phyloP scores from a whole-genome alignment of 2,797 vertebrate genomes.

The Avahi laniger region DNA sequence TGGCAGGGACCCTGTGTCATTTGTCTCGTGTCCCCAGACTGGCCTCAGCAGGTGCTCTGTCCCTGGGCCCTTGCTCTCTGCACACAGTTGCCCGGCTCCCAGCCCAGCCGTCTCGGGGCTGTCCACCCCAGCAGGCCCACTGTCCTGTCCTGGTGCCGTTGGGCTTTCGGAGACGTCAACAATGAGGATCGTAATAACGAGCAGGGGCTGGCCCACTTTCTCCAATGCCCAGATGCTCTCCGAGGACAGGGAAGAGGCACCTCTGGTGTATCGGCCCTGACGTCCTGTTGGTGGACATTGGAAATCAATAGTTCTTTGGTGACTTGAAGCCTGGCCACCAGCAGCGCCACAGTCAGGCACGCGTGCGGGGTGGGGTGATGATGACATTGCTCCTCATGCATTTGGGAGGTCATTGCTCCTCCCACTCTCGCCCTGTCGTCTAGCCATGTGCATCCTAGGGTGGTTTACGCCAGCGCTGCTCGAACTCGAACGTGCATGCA shows the following conservation, averaged over 20 bases:
- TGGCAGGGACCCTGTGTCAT: neutral
- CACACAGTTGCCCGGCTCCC: neutral
- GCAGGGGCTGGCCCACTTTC: neutral
- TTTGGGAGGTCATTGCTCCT: neutral
- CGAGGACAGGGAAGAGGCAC: neutral
- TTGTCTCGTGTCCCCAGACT: neutral
- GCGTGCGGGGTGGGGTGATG: neutral
- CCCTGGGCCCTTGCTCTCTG: accelerated
- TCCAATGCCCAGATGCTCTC: neutral
- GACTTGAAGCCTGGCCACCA: neutral
- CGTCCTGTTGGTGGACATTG: neutral
- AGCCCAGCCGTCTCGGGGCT: neutral
- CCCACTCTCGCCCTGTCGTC: neutral
- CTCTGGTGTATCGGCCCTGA: neutral
- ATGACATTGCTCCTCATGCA: neutral
- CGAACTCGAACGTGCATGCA: no score
- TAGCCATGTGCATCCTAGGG: neutral
- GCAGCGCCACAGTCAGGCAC: neutral
- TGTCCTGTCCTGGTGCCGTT: no score
- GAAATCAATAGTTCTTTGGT: neutral
- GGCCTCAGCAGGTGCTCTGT: neutral
- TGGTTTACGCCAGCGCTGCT: neutral
- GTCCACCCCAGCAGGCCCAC: neutral
- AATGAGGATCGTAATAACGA: neutral
- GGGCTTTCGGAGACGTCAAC: neutral